These are phyloP conservation scores for Apomyelois bistriatella DNA, from an alignment of 2,888 invertebrate species.

Conservation along the genomic window DNA sequence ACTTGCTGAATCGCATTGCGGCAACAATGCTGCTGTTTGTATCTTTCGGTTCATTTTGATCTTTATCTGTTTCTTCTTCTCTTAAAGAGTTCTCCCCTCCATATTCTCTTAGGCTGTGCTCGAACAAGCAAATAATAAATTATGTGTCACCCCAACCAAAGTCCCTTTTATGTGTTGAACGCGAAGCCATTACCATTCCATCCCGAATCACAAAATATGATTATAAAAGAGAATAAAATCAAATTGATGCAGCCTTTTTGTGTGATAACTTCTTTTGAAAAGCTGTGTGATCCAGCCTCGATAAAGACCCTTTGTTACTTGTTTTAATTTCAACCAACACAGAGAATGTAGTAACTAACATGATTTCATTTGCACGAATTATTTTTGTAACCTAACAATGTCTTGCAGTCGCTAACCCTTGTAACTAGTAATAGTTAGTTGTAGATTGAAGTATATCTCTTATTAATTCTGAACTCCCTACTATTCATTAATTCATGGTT, in stretches of 20 bases:
- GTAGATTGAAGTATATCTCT: background rate
- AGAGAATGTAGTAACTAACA: conserved; percentile 51
- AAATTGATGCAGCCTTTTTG: background rate
- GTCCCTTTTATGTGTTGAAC: background rate
- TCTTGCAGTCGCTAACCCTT: conserved; percentile 16
- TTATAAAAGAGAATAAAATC: background rate
- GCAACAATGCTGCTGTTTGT: no score
- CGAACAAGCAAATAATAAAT: no score
- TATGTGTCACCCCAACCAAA: background rate
- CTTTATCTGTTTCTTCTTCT: no score
- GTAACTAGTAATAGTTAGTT: background rate
- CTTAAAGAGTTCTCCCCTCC: no score
- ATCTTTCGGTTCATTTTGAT: no score
- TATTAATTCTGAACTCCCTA: background rate
- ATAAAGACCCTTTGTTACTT: conserved; percentile 75
- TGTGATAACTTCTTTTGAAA: conserved; percentile 13
- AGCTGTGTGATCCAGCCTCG: conserved; percentile 51
- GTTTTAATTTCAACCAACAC: conserved; percentile 58
- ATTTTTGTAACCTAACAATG: conserved; percentile 6
- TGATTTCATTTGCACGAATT: conserved; percentile 25
- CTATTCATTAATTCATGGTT: background rate
- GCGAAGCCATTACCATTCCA: background rate
- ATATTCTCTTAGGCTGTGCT: no score
- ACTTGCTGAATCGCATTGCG: no score
- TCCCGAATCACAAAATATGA: background rate